Evolutionary conservation across 1,140 invertebrate genomes (phyloP), one percentile per base, ranked within the genome.

Genomic region (Brachionus angularis): DNA sequence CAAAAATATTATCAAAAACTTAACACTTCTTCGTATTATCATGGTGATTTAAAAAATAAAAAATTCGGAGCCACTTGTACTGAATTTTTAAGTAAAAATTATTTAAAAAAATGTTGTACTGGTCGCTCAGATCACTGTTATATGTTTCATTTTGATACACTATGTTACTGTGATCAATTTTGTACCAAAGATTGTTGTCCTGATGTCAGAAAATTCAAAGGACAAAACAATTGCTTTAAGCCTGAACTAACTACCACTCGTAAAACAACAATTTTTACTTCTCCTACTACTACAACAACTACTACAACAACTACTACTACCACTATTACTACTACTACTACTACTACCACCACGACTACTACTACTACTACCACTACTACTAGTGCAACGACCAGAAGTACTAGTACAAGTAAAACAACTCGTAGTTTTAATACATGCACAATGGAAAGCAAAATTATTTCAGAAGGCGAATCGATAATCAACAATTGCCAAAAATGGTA

Each of bases 121-220:
- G 86, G 86, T 12, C 80, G 90, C 36, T 79, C 85, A 73, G 90
- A 92, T 77, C 82, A 85, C 3, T 92, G 90, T 77, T 85, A 87
- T 1, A 83, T 86, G 18, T 89, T 88, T 12, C 89, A 91, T 73
- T 74, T 84, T 83, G 79, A 77, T 23, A 92, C 90, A 0, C 76
- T 89, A 2, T 96, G 92, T 79, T 95, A 96, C 80, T 96, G 92
- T 77, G 92, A 96, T 80, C 85, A 89, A 74, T 95, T 95, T 81
- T 96, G 92, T 81, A 87, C 91, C 74, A 81, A 86, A 50, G 89
- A 91, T 77, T 94, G 91, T 77, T 94, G 92, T 78, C 91, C 91
- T 0, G 92, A 96, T 79, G 94, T 87, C 78, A 85, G 83, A 78
- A 82, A 82, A 0, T 84, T 86, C 49, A 94, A 91, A 77, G 80